phyloP scores from a whole-genome alignment of 2,797 vertebrate species.

The Rhinichthys osculus region DNA sequence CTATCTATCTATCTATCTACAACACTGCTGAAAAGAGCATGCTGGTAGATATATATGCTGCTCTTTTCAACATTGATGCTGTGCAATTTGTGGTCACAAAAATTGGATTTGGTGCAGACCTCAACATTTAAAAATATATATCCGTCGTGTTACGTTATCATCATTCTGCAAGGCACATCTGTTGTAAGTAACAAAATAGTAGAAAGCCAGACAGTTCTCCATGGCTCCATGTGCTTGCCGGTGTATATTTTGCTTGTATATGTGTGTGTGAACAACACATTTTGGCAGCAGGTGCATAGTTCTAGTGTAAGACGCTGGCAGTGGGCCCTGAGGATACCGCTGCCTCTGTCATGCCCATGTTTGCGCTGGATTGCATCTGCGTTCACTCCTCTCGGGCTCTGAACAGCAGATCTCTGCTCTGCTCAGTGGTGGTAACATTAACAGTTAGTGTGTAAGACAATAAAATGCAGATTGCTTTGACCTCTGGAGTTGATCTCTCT shows the following conservation, averaged over 20 bases:
- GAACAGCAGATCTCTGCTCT: constrained; percentile 1
- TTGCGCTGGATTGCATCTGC: constrained; percentile 43
- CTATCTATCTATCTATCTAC: neutral
- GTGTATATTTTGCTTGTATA: constrained; percentile 21
- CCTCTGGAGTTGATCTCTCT: constrained; percentile 51
- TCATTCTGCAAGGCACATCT: constrained; percentile 6
- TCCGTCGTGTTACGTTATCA: neutral
- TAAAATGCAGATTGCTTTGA: constrained; percentile 35
- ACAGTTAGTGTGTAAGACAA: constrained; percentile 17
- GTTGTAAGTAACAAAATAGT: neutral
- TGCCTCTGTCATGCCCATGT: constrained; percentile 47
- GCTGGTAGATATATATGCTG: neutral
- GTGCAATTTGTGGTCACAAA: neutral
- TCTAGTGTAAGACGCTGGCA: constrained; percentile 55
- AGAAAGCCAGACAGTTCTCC: neutral
- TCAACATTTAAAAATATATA: constrained; percentile 4
- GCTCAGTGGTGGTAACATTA: constrained; percentile 53
- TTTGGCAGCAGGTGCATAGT: constrained; percentile 53
- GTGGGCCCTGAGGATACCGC: constrained; percentile 56
- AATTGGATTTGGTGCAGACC: neutral
- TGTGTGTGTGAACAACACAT: constrained; percentile 37
- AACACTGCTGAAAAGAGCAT: neutral
- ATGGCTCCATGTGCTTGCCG: neutral
- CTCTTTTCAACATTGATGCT: neutral
- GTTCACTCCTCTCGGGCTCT: constrained; percentile 43